A percentile compares a stretch with the other conserved stretches of the same genome.
phyloP scores from a whole-genome alignment of 2,888 invertebrate species.

The Drosophila mercatorum region DNA sequence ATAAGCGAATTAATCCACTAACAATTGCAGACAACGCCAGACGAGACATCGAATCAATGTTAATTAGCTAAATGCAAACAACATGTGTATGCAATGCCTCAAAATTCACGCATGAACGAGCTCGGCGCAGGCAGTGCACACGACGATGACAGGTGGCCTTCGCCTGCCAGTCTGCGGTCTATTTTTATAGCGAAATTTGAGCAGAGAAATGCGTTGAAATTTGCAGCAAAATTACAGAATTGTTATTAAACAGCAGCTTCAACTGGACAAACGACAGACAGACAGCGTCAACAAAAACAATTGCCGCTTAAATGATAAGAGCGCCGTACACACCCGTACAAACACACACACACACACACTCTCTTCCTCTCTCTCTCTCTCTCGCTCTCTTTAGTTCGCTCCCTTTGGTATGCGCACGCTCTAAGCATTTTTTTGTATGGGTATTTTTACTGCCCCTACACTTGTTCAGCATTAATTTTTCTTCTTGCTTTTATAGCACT shows the following conservation, averaged over 20 bases:
- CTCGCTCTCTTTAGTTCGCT: background rate
- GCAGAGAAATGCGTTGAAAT: constrained; percentile 26
- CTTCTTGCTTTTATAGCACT: background rate
- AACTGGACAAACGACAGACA: constrained; percentile 29
- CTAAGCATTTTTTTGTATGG: constrained; percentile 61
- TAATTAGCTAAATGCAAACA: constrained; percentile 35
- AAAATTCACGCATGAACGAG: constrained; percentile 55
- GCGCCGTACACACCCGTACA: constrained; percentile 34
- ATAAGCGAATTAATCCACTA: constrained; percentile 47
- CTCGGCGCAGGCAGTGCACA: constrained; percentile 40
- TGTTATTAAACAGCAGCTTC: constrained; percentile 12
- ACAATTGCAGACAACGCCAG: constrained; percentile 26
- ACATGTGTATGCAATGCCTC: constrained; percentile 10
- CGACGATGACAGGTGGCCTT: constrained; percentile 68
- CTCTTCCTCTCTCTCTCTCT: constrained; percentile 9
- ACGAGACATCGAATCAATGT: constrained; percentile 26
- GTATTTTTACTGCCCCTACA: constrained; percentile 60
- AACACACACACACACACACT: constrained; percentile 3
- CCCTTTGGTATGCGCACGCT: constrained; percentile 36
- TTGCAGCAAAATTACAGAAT: constrained; percentile 8
- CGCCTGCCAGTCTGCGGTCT: constrained; percentile 30
- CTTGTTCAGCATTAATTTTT: constrained; percentile 50
- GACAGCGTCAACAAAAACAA: constrained; percentile 60
- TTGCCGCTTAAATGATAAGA: constrained; percentile 63
- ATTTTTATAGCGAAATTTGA: constrained; percentile 42